These are phyloP conservation scores for Crypturellus tataupa DNA, from an alignment of 2,797 vertebrate genomes.

Conservation along the genomic window DNA sequence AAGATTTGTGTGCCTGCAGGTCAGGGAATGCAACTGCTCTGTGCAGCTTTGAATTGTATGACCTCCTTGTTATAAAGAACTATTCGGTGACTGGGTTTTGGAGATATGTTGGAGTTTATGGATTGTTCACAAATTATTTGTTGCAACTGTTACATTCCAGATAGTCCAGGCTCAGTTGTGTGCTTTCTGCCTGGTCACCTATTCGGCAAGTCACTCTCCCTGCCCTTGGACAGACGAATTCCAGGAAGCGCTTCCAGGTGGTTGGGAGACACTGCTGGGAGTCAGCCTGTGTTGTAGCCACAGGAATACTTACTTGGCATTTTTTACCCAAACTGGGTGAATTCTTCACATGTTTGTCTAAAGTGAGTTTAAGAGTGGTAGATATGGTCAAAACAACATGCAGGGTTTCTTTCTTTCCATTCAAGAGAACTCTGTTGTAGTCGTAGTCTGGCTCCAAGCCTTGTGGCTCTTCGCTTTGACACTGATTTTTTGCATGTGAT, in stretches of 20 bases:
- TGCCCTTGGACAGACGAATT: not conserved
- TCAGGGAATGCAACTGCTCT: not conserved
- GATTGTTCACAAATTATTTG: constrained; percentile 24
- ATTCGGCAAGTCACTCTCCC: not conserved
- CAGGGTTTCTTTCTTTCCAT: not conserved
- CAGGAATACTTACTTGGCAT: constrained; percentile 37
- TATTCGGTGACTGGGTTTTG: constrained; percentile 19
- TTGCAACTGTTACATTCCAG: not conserved
- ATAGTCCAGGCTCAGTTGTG: not conserved
- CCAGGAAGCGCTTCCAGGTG: not conserved
- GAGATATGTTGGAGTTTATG: constrained; percentile 5
- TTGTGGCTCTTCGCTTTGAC: not conserved
- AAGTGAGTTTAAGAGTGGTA: not conserved
- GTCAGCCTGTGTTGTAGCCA: not conserved
- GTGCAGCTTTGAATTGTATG: not conserved
- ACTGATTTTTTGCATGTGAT: not conserved
- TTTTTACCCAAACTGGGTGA: not conserved
- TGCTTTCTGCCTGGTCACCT: not conserved
- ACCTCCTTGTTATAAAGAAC: not conserved
- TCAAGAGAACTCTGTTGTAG: accelerated
- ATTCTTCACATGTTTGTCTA: not conserved
- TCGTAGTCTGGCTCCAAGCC: not conserved
- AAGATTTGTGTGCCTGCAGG: not conserved
- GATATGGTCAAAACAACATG: not conserved
- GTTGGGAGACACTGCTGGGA: not conserved